Evolutionary conservation across 2,797 vertebrate species (phyloP).

Genomic region (Ceyx erithaca): DNA sequence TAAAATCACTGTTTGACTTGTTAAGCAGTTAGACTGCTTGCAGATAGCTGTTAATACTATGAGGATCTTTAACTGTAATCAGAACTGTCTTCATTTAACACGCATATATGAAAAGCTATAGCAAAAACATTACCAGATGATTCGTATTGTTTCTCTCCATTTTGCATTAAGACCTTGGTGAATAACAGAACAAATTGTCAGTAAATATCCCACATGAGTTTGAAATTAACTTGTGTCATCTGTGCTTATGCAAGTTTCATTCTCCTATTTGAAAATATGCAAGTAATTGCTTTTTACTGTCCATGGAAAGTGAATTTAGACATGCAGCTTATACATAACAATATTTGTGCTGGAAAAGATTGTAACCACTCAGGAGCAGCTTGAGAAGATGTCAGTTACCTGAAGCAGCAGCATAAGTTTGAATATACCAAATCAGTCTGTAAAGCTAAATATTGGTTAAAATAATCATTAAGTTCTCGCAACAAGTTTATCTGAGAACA

Average conservation of each 20-base stretch:
- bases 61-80: neutral
- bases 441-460: neutral
- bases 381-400: neutral
- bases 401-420: neutral
- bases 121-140: neutral
- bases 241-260: neutral
- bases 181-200: conserved; percentile 6
- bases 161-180: neutral
- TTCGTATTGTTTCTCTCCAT: neutral
- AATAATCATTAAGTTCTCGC: neutral
- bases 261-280: neutral
- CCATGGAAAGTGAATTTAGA: neutral
- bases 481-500: neutral
- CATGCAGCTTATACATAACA: neutral
- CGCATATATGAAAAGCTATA: neutral
- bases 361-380: neutral
- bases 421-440: neutral
- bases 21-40: neutral
- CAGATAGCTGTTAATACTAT: neutral
- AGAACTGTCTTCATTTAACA: neutral
- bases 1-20: neutral
- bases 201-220: neutral
- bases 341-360: neutral
- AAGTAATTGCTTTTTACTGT: conserved; percentile 12
- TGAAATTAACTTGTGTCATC: neutral